Evolutionary conservation across 2,113 vertebrate genomes (phyloP).

Genomic region (Gymnarchus niloticus): DNA sequence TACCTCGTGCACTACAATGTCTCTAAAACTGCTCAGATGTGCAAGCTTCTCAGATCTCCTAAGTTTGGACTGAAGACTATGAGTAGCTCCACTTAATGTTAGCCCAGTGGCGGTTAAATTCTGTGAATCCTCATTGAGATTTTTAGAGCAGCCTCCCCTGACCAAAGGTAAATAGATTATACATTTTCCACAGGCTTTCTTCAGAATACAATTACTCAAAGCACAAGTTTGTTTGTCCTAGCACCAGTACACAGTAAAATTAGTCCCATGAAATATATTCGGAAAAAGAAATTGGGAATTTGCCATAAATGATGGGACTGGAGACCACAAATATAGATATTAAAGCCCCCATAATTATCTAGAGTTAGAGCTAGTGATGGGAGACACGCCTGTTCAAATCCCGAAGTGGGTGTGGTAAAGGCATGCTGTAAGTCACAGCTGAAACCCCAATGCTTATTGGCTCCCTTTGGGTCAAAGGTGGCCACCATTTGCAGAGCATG

Average conservation of each 20-base stretch:
- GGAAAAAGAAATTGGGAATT: background rate
- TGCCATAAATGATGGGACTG: background rate
- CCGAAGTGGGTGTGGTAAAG: background rate
- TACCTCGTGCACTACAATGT: no score
- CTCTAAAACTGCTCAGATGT: no score
- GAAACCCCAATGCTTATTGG: background rate
- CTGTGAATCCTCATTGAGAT: background rate
- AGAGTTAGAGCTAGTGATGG: no score
- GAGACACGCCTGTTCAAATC: background rate
- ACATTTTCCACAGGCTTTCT: background rate
- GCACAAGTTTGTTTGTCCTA: background rate
- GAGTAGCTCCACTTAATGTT: background rate
- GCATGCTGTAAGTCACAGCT: background rate
- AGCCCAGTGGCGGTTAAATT: background rate
- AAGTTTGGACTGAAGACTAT: background rate
- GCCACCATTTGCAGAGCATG: background rate
- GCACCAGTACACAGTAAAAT: background rate
- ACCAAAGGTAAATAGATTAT: no score
- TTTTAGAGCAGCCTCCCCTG: no score
- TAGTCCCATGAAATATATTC: background rate
- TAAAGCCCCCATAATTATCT: no score
- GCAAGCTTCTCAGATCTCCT: no score
- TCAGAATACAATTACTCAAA: background rate
- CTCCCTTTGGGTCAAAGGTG: background rate
- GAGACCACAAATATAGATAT: background rate